These are phyloP conservation scores for Spialia ferax DNA, from an alignment of 2,888 invertebrate genomes.

Conservation along the genomic window DNA sequence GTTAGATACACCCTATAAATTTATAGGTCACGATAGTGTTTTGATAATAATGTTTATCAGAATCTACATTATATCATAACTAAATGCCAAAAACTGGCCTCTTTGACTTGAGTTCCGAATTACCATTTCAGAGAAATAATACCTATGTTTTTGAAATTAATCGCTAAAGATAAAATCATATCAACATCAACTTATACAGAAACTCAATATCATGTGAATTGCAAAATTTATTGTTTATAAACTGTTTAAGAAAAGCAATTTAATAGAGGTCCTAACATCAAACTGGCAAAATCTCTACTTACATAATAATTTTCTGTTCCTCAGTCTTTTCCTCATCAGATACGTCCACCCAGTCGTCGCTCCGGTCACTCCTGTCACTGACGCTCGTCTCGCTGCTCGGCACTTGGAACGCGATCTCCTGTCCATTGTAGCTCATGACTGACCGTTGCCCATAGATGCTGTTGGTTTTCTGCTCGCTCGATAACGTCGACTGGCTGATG, in stretches of 20 bases:
- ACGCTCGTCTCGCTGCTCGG: slow-evolving; percentile 87
- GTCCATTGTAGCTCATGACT: slow-evolving; percentile 79
- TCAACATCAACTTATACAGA: too few species aligned
- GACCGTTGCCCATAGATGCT: slow-evolving; percentile 87
- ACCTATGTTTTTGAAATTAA: too few species aligned
- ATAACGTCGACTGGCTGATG: slow-evolving; percentile 83
- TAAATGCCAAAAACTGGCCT: background rate
- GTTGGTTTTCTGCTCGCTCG: slow-evolving; percentile 88
- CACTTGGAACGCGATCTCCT: slow-evolving; percentile 82
- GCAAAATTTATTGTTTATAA: too few species aligned
- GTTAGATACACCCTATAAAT: slow-evolving; percentile 48
- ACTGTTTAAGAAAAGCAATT: background rate
- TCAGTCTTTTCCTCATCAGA: slow-evolving; percentile 85
- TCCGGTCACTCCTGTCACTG: slow-evolving; percentile 87
- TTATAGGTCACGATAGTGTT: slow-evolving; percentile 48
- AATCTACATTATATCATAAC: background rate
- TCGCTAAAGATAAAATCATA: too few species aligned
- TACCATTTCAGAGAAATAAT: too few species aligned
- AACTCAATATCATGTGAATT: too few species aligned
- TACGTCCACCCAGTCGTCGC: slow-evolving; percentile 90
- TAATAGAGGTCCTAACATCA: background rate
- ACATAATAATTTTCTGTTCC: slow-evolving; percentile 86
- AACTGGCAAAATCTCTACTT: slow-evolving; percentile 59
- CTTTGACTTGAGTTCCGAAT: background rate
- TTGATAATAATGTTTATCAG: slow-evolving; percentile 24